Conservation (phyloP, 2,888 invertebrate species). For the Eledona agricola region DNA sequence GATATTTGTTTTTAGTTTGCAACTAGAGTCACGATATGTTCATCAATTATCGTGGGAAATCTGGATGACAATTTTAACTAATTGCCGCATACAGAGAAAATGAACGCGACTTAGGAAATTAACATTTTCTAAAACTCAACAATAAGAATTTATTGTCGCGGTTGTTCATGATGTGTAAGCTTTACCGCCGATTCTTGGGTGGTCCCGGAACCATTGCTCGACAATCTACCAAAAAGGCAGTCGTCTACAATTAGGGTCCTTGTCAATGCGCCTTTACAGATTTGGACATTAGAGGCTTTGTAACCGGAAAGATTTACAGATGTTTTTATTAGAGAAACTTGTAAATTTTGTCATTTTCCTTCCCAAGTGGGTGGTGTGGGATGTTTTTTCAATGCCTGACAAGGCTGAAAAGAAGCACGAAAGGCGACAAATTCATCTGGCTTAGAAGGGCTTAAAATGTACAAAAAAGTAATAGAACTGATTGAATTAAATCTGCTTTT, state of each 20-base stretch:
- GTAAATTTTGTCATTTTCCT: slow-evolving; percentile 12
- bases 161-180: slow-evolving; percentile 19
- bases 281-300: slow-evolving; percentile 16
- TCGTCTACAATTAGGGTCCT: slow-evolving; percentile 27
- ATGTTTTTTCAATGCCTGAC: slow-evolving; percentile 20
- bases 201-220: slow-evolving; percentile 10
- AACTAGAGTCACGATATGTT: no score
- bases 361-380: no score
- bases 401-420: no score
- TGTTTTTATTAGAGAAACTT: slow-evolving; percentile 29
- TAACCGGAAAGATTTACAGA: slow-evolving; percentile 21
- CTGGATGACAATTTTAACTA: no score
- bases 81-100: no score
- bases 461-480: no score
- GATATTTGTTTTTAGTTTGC: background rate
- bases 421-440: no score
- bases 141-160: slow-evolving; percentile 41
- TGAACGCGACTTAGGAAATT: no score
- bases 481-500: no score
- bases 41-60: no score
- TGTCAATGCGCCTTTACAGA: slow-evolving; percentile 20
- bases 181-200: slow-evolving; percentile 16
- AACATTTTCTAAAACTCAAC: slow-evolving; percentile 26
- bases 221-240: slow-evolving; percentile 11
- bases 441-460: no score